These are phyloP conservation scores for Erpornis zantholeuca DNA, from an alignment of 2,113 vertebrate species.

Conservation along the genomic window DNA sequence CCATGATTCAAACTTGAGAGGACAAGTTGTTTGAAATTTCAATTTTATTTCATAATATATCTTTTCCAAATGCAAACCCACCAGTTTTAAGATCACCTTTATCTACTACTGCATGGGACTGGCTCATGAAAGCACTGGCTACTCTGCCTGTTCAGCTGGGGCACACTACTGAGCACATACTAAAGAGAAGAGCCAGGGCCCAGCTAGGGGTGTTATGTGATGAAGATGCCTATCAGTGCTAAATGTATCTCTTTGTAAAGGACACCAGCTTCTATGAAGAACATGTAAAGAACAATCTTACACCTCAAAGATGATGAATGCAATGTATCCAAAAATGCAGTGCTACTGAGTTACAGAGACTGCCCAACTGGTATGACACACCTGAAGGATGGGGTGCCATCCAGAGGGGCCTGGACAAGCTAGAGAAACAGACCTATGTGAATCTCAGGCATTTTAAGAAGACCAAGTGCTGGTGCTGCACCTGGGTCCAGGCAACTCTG, in stretches of 20 bases:
- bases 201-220: fast-evolving
- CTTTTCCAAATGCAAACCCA: neutral
- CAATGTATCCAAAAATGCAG: neutral
- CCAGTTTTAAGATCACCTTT: neutral
- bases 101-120: neutral
- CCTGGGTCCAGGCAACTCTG: neutral
- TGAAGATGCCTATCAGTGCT: fast-evolving
- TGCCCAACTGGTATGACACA: neutral
- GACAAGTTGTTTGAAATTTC: neutral
- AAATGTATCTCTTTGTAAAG: neutral
- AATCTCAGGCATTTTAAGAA: neutral
- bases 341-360: neutral
- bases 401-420: neutral
- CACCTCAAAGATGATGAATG: neutral
- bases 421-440: neutral
- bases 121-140: neutral
- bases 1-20: neutral
- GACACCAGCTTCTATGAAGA: neutral
- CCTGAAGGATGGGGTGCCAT: neutral
- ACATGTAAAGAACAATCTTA: neutral
- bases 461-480: neutral
- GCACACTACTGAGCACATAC: neutral
- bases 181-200: neutral
- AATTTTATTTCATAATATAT: neutral
- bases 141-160: neutral